Evolutionary conservation across 2,797 vertebrate genomes (phyloP), one percentile per base, ranked within the genome.

Genomic region (Hyperoplus lanceolatus): DNA sequence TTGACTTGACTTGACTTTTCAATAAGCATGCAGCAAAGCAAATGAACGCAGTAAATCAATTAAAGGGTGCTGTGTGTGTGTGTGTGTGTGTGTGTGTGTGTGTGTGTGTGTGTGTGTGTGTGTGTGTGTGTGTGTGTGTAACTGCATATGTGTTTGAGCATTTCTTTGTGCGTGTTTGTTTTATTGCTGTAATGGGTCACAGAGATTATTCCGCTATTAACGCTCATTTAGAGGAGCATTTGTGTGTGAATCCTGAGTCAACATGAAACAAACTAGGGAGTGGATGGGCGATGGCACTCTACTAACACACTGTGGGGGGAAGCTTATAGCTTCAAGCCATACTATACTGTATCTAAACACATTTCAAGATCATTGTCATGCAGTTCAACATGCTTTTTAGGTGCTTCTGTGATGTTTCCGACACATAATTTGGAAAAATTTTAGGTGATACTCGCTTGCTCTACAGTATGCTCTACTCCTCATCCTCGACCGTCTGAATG

Each of bases 191-290:
- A 81, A 92, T 84, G 86, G 82, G 88, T 86, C 82, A 90, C 72
- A 76, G 77, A 89, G 90, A 94, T 95, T 92, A 92, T 79, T 85
- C 58, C 1, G 41, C 85, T 83, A 90, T 93, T 87, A 86, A 53
- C 39, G 79, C 71, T 90, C 78, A 81, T 91, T 92, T 89, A 90
- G 64, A 83, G 21, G 69, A 73, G 70, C 89, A 83, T 90, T 91
- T 87, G 78, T 82, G 85, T 75, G 82, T 87, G 90, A 91, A 91
- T 93, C 89, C 88, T 82, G 77, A 82, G 72, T 85, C 76, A 88
- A 92, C 84, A 90, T 1, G 8, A 80, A 63, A 73, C 51, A 46
- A n/a, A 70, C 58, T 65, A 63, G 68, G 57, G 68, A 41, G 72
- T 39, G 14, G 41, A 48, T 56, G 9, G 67, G 53, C 42, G 3